A percentile compares a stretch with the other conserved stretches of the same genome.
Evolutionary conservation across 2,797 vertebrate genomes (phyloP).

Genomic region (Xenentodon cancila): DNA sequence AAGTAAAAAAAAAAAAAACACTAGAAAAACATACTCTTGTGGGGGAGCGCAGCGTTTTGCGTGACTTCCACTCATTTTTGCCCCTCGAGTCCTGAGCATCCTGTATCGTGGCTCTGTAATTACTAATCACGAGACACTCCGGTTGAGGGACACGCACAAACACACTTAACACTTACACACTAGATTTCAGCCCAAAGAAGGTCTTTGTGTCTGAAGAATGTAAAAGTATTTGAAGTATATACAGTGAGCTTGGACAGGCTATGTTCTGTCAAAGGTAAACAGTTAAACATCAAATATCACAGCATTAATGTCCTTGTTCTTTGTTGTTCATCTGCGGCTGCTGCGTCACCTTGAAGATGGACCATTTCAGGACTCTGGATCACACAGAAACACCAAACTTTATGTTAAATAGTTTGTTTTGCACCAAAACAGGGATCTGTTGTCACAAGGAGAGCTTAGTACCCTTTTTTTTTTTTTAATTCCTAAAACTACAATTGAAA

Average conservation of each 20-base stretch:
- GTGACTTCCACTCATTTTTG: conserved; percentile 21
- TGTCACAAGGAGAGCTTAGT: too few relatives aligned
- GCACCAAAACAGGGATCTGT: not conserved
- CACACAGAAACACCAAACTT: not conserved
- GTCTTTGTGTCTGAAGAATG: conserved; percentile 49
- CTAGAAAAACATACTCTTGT: conserved; percentile 34
- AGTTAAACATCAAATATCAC: conserved; percentile 2
- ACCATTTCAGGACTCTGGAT: conserved; percentile 54
- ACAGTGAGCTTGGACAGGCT: conserved; percentile 20
- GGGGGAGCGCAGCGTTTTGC: conserved; percentile 24
- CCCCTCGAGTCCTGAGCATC: conserved; percentile 55
- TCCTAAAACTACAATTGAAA: too few relatives aligned
- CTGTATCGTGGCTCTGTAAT: conserved; percentile 61
- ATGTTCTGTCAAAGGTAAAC: conserved; percentile 12
- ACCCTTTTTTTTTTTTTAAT: too few relatives aligned
- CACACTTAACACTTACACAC: not conserved
- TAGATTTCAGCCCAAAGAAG: conserved; percentile 16
- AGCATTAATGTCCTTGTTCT: conserved; percentile 12
- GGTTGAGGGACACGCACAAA: conserved; percentile 27
- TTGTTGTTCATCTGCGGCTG: conserved; percentile 14
- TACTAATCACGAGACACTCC: conserved; percentile 50
- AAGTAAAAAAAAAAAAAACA: conserved; percentile 56
- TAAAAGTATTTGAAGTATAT: conserved; percentile 45
- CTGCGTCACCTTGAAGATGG: not conserved
- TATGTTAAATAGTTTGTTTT: not conserved